Evolutionary conservation across 2,113 vertebrate genomes (phyloP), one percentile per base, ranked within the genome.

Genomic region (Psammodynastes pulverulentus): DNA sequence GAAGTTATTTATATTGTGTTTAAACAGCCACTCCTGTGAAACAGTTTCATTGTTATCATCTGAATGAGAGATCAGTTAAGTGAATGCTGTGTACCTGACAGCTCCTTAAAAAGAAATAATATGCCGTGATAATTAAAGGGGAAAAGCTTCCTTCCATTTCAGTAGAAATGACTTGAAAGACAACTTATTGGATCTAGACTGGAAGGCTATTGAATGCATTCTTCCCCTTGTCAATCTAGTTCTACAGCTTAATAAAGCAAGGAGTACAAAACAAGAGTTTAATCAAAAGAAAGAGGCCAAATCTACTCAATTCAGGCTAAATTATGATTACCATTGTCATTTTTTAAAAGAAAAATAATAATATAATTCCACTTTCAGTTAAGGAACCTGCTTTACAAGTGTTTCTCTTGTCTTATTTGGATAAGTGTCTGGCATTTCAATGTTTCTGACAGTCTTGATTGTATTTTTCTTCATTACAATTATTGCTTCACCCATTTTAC

Each of bases 61-160:
- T 94, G 95, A 94, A 94, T 95, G 58, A 92, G 96, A 92, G 93
- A 91, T 85, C 93, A 94, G 91, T 94, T 94, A 93, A 94, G 67
- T 94, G 88, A 94, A 95, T 95, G 94, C 92, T 93, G 48, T 87
- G 90, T 96, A 96, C 94, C 95, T 95, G 93, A 94, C 94, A 95
- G 94, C 94, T 85, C 48, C 39, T 92, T 92, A 89, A 92, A 93
- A 93, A 62, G 90, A 91, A 93, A 89, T 85, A 93, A 93, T 93
- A 85, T 89, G 87, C 67, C 86, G 4, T 84, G 86, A 58, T 88
- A 91, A 93, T 93, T 87, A 91, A 91, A 88, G 86, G 52, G 62
- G 45, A 17, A 85, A 89, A 86, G 86, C 86, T 93, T 88, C 86
- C 86, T 84, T 91, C 90, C 52, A 21, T 54, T 93, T 89, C 51